phyloP scores from a whole-genome alignment of 1,140 invertebrate species.

The Bombus impatiens region DNA sequence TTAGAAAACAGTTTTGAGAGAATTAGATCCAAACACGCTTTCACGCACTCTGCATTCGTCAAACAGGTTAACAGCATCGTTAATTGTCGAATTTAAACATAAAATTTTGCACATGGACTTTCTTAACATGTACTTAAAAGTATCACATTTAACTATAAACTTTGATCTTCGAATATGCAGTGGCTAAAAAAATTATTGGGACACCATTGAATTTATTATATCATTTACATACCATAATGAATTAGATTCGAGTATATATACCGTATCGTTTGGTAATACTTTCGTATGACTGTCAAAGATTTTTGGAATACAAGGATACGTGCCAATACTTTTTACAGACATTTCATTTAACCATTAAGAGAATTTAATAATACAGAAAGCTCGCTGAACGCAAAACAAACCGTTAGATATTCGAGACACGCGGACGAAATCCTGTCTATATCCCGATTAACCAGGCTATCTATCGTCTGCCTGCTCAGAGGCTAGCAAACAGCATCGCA shows the following conservation, averaged over 20 bases:
- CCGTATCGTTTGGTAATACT: too few species aligned
- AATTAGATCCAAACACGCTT: too few species aligned
- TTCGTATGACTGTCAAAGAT: neutral
- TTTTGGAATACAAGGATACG: too few species aligned
- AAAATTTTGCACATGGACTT: too few species aligned
- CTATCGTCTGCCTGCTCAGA: neutral
- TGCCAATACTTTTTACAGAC: too few species aligned
- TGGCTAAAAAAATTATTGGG: neutral
- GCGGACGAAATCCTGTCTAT: neutral
- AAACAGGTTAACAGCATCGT: too few species aligned
- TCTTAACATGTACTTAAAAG: neutral
- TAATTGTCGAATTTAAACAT: too few species aligned
- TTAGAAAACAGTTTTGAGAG: too few species aligned
- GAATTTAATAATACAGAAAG: neutral
- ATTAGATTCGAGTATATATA: neutral
- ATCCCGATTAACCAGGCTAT: neutral
- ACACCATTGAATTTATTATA: neutral
- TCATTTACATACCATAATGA: neutral
- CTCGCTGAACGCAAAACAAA: neutral
- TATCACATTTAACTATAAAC: neutral
- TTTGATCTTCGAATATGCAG: neutral
- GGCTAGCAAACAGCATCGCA: neutral
- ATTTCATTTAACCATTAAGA: neutral
- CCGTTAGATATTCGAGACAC: neutral
- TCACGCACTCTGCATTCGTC: too few species aligned